These are phyloP conservation scores for Coptodon rendalli DNA, from an alignment of 2,113 vertebrate species.

Conservation along the genomic window DNA sequence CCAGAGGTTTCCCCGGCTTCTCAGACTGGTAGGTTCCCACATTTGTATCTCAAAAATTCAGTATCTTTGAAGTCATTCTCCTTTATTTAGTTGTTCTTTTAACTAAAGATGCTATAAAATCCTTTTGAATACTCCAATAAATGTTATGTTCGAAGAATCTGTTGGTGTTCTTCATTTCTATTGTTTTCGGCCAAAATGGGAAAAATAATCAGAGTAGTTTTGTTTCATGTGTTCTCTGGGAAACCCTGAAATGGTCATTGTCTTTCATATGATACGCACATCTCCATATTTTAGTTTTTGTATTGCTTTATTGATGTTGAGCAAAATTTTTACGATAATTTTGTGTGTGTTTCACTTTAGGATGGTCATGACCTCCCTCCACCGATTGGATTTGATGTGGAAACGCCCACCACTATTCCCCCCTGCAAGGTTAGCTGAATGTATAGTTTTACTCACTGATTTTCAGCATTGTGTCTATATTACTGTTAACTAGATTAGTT, in stretches of 20 bases:
- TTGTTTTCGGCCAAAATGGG: not conserved
- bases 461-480: not conserved
- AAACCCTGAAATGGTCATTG: not conserved
- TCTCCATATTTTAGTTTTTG: not conserved
- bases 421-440: constrained; percentile 76
- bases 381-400: constrained; percentile 85
- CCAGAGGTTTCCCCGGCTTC: constrained; percentile 83
- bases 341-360: constrained; percentile 51
- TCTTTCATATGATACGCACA: not conserved
- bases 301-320: not conserved
- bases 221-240: not conserved
- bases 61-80: not conserved
- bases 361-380: constrained; percentile 86
- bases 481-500: not conserved
- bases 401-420: constrained; percentile 79
- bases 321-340: rapidly evolving
- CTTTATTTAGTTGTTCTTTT: not conserved
- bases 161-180: not conserved
- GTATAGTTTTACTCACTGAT: not conserved
- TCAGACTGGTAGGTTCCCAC: constrained; percentile 79
- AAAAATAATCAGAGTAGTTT: not conserved
- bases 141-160: not conserved
- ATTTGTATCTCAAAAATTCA: not conserved
- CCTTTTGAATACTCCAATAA: not conserved
- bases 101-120: not conserved